Conservation (phyloP, 2,888 invertebrate genomes). For the Antheraea yamamai region DNA sequence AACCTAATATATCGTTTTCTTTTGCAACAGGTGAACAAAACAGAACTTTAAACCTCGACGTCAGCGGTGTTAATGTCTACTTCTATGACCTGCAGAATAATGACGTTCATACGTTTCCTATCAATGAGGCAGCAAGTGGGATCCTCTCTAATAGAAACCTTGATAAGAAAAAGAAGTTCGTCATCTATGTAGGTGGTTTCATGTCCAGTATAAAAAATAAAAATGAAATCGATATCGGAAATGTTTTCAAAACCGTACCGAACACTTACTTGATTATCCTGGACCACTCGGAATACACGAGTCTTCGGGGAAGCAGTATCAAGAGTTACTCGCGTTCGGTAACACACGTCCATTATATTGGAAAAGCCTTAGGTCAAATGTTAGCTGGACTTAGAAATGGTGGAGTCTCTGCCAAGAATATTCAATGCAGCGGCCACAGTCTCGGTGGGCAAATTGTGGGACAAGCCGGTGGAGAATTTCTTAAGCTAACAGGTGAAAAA, state of each 20-base stretch:
- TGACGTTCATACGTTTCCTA: constrained; percentile 47
- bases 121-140: constrained; percentile 55
- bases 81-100: constrained; percentile 61
- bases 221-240: constrained; percentile 59
- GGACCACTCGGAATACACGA: constrained; percentile 71
- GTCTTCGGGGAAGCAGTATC: constrained; percentile 56
- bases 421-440: constrained; percentile 73
- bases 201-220: constrained; percentile 66
- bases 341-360: constrained; percentile 66
- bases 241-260: constrained; percentile 59
- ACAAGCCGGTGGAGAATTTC: constrained; percentile 58
- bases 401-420: constrained; percentile 58
- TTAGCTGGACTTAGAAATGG: constrained; percentile 49
- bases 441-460: constrained; percentile 71
- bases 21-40: constrained; percentile 56
- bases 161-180: constrained; percentile 56
- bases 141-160: constrained; percentile 53
- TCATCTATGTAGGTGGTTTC: constrained; percentile 68
- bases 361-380: constrained; percentile 61
- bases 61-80: constrained; percentile 60
- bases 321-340: constrained; percentile 71
- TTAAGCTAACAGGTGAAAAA: constrained; percentile 51
- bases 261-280: constrained; percentile 70
- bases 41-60: constrained; percentile 54
- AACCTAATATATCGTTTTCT: background rate